Percentiles rank a stretch among this genome's conserved stretches.
Evolutionary conservation across 2,113 vertebrate genomes (phyloP).

Genomic region (Stigmatopora argus): DNA sequence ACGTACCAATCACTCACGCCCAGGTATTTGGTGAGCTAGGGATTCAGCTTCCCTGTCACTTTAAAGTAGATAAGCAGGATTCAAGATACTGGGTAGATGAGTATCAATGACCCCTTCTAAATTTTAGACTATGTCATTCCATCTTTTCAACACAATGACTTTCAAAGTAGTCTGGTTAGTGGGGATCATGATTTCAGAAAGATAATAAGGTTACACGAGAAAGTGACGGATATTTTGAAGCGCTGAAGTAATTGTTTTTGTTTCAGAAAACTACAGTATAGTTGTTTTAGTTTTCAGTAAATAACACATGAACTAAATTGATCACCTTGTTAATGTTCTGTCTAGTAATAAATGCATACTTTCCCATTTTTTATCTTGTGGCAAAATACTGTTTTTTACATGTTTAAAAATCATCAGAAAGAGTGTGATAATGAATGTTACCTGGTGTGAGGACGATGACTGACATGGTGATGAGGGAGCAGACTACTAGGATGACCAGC

Average conservation of each 20-base stretch:
- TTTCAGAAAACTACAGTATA: neutral
- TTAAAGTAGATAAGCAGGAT: neutral
- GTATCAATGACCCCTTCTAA: neutral
- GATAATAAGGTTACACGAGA: neutral
- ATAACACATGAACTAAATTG: neutral
- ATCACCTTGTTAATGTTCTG: neutral
- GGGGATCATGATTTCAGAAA: neutral
- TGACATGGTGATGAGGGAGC: constrained; percentile 97
- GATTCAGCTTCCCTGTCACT: neutral
- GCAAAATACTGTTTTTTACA: neutral
- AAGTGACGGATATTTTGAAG: neutral
- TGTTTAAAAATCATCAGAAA: neutral
- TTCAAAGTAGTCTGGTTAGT: neutral
- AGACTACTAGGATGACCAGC: constrained; percentile 96
- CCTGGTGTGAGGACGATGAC: constrained; percentile 97
- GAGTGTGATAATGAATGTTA: constrained; percentile 47
- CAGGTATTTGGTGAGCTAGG: neutral
- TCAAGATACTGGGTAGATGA: neutral
- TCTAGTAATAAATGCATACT: neutral
- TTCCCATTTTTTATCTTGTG: neutral
- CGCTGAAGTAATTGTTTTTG: neutral
- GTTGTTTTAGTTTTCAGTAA: neutral
- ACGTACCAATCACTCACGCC: neutral
- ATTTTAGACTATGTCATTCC: neutral
- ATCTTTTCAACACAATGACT: neutral